Evolutionary conservation across 2,113 vertebrate species (phyloP).

Genomic region (Grammomys dolichurus): DNA sequence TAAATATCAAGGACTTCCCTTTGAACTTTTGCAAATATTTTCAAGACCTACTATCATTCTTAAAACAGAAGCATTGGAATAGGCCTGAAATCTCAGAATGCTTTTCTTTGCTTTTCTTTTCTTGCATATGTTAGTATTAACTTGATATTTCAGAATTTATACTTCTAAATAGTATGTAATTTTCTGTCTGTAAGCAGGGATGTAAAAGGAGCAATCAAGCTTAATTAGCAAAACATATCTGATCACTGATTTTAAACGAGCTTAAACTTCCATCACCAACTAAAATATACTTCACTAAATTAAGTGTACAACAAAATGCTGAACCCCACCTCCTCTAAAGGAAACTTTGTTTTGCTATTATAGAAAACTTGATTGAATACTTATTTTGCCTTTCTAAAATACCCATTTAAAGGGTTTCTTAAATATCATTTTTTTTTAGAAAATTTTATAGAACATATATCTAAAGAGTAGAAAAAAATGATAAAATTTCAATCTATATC

Average conservation of each 20-base stretch:
- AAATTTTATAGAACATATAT: background rate
- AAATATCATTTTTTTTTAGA: conserved; percentile 32
- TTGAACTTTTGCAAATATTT: conserved; percentile 45
- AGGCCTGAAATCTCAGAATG: background rate
- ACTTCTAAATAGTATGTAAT: conserved; percentile 40
- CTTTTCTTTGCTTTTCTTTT: conserved; percentile 22
- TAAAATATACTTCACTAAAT: conserved; percentile 29
- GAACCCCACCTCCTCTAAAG: background rate
- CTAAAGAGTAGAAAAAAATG: conserved; percentile 21
- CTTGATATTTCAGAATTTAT: conserved; percentile 52
- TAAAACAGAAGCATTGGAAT: conserved; percentile 39
- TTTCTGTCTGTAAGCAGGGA: conserved; percentile 13
- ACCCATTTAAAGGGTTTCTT: background rate
- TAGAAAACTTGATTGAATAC: background rate
- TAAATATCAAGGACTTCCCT: conserved; percentile 15
- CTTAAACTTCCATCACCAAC: background rate
- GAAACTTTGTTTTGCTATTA: background rate
- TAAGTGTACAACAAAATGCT: background rate
- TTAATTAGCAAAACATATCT: conserved; percentile 48
- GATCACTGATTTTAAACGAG: background rate
- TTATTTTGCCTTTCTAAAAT: conserved; percentile 29
- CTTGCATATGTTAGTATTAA: conserved; percentile 67
- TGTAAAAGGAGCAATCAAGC: conserved; percentile 29
- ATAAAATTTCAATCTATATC: background rate
- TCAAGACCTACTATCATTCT: background rate